Percentiles rank a stretch among this genome's conserved stretches.
phyloP scores from a whole-genome alignment of 1,140 invertebrate genomes.

The Thaumetopoea pityocampa region DNA sequence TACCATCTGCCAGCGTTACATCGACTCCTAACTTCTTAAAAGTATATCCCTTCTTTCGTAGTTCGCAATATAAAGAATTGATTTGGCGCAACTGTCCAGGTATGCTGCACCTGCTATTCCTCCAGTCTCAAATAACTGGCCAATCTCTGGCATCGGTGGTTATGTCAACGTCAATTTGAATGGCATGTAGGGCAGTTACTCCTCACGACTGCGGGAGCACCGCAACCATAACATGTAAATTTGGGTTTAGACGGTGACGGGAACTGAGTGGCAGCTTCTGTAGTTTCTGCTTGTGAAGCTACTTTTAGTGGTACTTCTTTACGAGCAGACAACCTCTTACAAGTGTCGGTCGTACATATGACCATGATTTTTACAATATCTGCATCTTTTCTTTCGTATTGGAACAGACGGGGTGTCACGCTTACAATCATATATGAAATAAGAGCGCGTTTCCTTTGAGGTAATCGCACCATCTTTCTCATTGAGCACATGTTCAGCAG shows the following conservation, averaged over 20 bases:
- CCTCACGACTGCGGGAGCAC: constrained; percentile 13
- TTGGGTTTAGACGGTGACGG: not conserved
- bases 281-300: not conserved
- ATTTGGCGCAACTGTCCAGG: constrained; percentile 12
- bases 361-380: not conserved
- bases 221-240: constrained; percentile 23
- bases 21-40: not conserved
- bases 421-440: no score
- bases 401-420: no score
- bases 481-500: not conserved
- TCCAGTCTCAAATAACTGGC: constrained; percentile 2
- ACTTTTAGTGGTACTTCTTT: not conserved
- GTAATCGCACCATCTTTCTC: not conserved
- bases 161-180: not conserved
- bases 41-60: not conserved
- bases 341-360: not conserved
- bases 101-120: not conserved
- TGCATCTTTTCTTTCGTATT: not conserved
- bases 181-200: constrained; percentile 9
- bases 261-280: not conserved
- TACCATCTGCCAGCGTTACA: constrained; percentile 12
- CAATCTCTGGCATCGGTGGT: not conserved
- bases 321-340: constrained; percentile 1
- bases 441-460: not conserved
- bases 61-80: constrained; percentile 4